A percentile compares a stretch with the other conserved stretches of the same genome.
Conservation (phyloP, 2,797 vertebrate species). For the Pseudochirops corinnae region DNA sequence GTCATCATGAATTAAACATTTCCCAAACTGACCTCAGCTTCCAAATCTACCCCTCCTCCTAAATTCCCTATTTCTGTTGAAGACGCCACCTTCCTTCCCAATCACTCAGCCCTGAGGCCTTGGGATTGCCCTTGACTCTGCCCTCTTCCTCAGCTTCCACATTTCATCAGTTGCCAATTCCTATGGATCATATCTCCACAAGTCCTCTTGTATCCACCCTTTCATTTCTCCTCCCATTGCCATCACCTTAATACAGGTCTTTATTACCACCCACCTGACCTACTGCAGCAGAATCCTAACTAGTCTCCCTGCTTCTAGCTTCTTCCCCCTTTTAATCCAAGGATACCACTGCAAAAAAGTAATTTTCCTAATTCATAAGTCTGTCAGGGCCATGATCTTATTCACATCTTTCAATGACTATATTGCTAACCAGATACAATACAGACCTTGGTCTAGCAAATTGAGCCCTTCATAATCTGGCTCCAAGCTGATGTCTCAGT, state of each 20-base stretch:
- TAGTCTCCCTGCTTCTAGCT: not conserved
- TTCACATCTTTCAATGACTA: not conserved
- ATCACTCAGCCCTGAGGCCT: not conserved
- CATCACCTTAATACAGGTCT: not conserved
- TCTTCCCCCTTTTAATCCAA: not conserved
- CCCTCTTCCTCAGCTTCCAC: not conserved
- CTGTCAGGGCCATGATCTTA: not conserved
- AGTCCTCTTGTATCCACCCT: not conserved
- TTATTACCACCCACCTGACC: not conserved
- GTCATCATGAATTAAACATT: not conserved
- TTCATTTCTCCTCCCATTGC: not conserved
- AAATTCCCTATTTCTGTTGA: not conserved
- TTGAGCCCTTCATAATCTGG: not conserved
- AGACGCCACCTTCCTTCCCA: not conserved
- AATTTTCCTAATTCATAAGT: not conserved
- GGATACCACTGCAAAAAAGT: not conserved
- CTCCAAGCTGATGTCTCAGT: not conserved
- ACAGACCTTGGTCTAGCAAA: not conserved
- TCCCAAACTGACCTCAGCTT: not conserved
- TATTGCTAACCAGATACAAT: not conserved
- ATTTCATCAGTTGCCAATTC: not conserved
- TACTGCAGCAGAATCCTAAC: not conserved
- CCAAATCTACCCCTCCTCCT: not conserved
- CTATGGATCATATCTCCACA: not conserved
- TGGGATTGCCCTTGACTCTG: not conserved